Evolutionary conservation across 2,797 vertebrate species (phyloP).

Genomic region (Astyanax mexicanus): DNA sequence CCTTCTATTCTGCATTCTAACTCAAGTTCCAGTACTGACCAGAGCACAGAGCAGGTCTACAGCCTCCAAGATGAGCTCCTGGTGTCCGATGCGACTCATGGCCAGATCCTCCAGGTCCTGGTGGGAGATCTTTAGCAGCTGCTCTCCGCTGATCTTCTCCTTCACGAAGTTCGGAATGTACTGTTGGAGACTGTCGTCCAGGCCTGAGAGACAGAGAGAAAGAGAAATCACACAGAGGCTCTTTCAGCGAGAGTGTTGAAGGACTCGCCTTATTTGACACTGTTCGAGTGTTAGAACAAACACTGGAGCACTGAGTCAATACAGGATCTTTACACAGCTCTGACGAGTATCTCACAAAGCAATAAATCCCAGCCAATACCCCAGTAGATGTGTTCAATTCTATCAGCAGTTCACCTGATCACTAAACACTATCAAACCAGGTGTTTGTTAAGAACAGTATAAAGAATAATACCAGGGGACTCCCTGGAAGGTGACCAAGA

Average conservation of each 20-base stretch:
- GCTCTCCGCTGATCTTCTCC: slow-evolving; percentile 90
- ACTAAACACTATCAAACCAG: no score
- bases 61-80: slow-evolving; percentile 94
- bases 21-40: slow-evolving; percentile 78
- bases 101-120: slow-evolving; percentile 91
- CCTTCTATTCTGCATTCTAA: neutral
- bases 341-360: neutral
- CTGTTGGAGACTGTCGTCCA: slow-evolving; percentile 92
- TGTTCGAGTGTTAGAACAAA: slow-evolving; percentile 47
- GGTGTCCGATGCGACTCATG: slow-evolving; percentile 89
- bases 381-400: no score
- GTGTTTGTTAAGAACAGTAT: no score
- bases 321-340: slow-evolving; percentile 44
- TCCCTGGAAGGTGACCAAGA: no score
- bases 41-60: slow-evolving; percentile 94
- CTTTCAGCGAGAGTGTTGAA: slow-evolving; percentile 48
- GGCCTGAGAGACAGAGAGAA: slow-evolving; percentile 73
- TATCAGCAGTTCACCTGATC: no score
- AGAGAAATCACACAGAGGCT: slow-evolving; percentile 46
- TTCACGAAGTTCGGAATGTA: slow-evolving; percentile 87
- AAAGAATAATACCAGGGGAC: no score
- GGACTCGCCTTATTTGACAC: slow-evolving; percentile 39
- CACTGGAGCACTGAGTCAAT: slow-evolving; percentile 47
- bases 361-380: no score
- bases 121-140: slow-evolving; percentile 88